These are phyloP conservation scores for Myiopsitta monachus DNA, from an alignment of 2,113 vertebrate genomes.

Conservation along the genomic window DNA sequence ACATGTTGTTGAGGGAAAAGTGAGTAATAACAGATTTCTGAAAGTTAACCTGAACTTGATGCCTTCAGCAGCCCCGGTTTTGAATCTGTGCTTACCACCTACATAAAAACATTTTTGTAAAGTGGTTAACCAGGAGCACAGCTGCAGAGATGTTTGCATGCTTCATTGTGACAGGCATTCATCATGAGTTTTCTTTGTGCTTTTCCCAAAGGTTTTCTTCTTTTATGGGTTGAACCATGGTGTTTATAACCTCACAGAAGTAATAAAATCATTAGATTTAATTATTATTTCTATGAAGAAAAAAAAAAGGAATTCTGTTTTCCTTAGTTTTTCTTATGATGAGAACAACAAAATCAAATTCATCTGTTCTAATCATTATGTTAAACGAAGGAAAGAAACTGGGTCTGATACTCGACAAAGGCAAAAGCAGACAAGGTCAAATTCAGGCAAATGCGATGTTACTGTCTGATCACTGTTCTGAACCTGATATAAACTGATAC, in stretches of 20 bases:
- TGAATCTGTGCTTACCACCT: constrained; percentile 70
- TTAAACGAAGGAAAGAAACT: background rate
- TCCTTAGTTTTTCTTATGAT: background rate
- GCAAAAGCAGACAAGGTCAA: background rate
- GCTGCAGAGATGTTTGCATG: constrained; percentile 65
- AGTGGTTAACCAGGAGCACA: constrained; percentile 75
- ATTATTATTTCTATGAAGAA: background rate
- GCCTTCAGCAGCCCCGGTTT: constrained; percentile 63
- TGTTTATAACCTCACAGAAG: constrained; percentile 6
- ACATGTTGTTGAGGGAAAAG: constrained; percentile 40
- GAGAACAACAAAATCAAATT: background rate
- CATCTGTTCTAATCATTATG: background rate
- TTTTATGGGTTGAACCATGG: background rate
- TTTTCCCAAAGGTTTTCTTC: background rate
- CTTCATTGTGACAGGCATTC: constrained; percentile 42
- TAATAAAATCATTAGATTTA: background rate
- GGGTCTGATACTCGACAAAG: background rate
- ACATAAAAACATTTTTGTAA: constrained; percentile 74
- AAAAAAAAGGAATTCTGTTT: background rate
- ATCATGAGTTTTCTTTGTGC: constrained; percentile 26
- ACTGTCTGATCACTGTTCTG: background rate
- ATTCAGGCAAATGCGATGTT: background rate
- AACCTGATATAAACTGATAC: background rate
- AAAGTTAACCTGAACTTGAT: constrained; percentile 64
- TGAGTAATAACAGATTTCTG: constrained; percentile 61